Evolutionary conservation across 2,797 vertebrate species (phyloP).

Genomic region (Poecilia wingei): DNA sequence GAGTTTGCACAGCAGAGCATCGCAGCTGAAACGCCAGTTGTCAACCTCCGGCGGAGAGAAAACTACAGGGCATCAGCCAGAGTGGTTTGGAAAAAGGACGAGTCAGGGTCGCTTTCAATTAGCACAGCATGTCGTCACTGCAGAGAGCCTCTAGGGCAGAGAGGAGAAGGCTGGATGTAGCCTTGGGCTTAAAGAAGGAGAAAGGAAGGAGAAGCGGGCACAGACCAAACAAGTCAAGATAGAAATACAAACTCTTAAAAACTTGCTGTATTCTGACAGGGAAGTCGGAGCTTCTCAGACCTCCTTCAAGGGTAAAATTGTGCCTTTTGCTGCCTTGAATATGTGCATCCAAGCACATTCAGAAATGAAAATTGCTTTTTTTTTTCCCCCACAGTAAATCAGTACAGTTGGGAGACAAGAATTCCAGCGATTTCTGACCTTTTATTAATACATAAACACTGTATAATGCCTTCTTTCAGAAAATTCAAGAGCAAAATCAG

Average conservation of each 20-base stretch:
- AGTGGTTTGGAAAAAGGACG: slow-evolving; percentile 66
- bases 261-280: not conserved
- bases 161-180: slow-evolving; percentile 23
- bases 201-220: slow-evolving; percentile 16
- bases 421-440: not conserved
- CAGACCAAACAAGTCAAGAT: not conserved
- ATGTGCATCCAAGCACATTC: not conserved
- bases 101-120: slow-evolving; percentile 79
- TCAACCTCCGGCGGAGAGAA: slow-evolving; percentile 65
- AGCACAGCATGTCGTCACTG: slow-evolving; percentile 64
- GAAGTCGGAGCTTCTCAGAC: not conserved
- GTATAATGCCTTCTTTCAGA: not conserved
- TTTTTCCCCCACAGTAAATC: not conserved
- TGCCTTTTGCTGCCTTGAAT: not conserved
- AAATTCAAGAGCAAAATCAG: not conserved
- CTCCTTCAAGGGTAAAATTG: not conserved
- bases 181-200: slow-evolving; percentile 22
- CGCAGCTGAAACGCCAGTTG: slow-evolving; percentile 75
- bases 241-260: not conserved
- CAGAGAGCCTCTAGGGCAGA: slow-evolving; percentile 35
- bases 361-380: not conserved
- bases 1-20: slow-evolving; percentile 54
- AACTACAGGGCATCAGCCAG: slow-evolving; percentile 60
- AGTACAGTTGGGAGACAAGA: not conserved
- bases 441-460: not conserved